Base-by-base conservation (phyloP, 2,888 invertebrate genomes). In the Vandiemenella viatica region DNA sequence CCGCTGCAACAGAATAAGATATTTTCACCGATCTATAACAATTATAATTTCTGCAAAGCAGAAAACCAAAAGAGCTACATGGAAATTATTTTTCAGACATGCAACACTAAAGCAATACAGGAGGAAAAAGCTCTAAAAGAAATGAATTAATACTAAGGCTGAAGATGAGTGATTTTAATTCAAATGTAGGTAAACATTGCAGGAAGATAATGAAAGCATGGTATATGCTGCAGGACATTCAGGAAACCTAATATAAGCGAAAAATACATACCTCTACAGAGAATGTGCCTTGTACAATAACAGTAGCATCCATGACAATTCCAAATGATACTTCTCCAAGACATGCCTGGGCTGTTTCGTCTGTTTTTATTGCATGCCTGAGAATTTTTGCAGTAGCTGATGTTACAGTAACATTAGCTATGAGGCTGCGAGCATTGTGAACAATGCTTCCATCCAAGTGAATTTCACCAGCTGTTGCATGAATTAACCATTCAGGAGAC, bases 241-340 rank as follows among this genome's bases (percentile, higher is more conserved):
- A n/a, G n/a, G n/a, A n/a, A n/a, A n/a, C n/a, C n/a, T n/a, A n/a
- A n/a, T n/a, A n/a, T n/a, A n/a, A n/a, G n/a, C n/a, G n/a, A n/a
- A n/a, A n/a, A n/a, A 21, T 43, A 13, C 22, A 13, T 19, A 20
- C 22, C 74, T 88, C 86, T 38, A 88, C 80, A 56, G 84, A 83
- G n/a, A 87, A 67, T n/a, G 86, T 84, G 4, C 83, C 85, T 59
- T 84, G 83, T 5, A 85, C 86, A 56, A 82, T 79, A 8, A 89
- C 71, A 1, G 82, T 82, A 0, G 84, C 83, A 64, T 88, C 87
- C 52, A 85, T 66, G 1, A 80, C 72, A 37, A 87, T 72, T 45
- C 80, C 80, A 58, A 85, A 84, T 43, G 77, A 76, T 2, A 83
- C 72, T 61, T 86, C 83, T 0, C 77, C 82, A 42, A 87, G 66